Evolutionary conservation across 2,113 vertebrate species (phyloP).

Genomic region (Kryptolebias marmoratus): DNA sequence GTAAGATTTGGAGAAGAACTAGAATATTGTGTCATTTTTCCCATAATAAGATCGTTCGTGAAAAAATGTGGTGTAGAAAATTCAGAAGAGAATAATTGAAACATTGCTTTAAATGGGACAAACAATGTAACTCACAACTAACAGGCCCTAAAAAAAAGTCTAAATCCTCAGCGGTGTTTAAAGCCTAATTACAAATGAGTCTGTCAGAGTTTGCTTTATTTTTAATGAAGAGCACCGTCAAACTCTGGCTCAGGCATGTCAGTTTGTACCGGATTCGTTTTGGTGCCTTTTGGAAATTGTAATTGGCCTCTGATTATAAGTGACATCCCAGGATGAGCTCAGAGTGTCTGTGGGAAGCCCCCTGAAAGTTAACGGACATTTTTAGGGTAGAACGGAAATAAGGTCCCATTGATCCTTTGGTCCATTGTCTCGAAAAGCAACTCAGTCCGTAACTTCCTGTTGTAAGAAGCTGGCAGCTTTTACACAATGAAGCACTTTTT

Average conservation of each 20-base stretch:
- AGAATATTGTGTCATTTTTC: slow-evolving; percentile 55
- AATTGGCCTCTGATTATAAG: slow-evolving; percentile 60
- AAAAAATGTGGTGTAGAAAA: slow-evolving; percentile 40
- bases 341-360: slow-evolving; percentile 31
- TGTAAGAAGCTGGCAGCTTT: slow-evolving; percentile 5
- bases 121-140: slow-evolving; percentile 32
- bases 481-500: slow-evolving; percentile 30
- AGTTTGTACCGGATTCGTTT: slow-evolving; percentile 16
- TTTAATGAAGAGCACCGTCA: slow-evolving; percentile 53
- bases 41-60: slow-evolving; percentile 40
- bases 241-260: slow-evolving; percentile 1
- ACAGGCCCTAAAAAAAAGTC: not conserved
- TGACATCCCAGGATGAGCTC: slow-evolving; percentile 48
- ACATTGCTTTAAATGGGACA: slow-evolving; percentile 40
- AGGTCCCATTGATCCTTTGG: not conserved
- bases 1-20: slow-evolving; percentile 30
- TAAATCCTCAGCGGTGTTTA: slow-evolving; percentile 46
- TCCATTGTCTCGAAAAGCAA: slow-evolving; percentile 5
- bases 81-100: slow-evolving; percentile 34
- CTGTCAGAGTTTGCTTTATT: slow-evolving; percentile 46
- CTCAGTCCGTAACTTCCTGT: slow-evolving; percentile 6
- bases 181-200: slow-evolving; percentile 18
- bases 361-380: slow-evolving; percentile 51
- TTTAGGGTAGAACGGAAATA: slow-evolving; percentile 52
- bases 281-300: slow-evolving; percentile 52